Evolutionary conservation across 1,140 invertebrate species (phyloP).

Genomic region (Nephotettix cincticeps): DNA sequence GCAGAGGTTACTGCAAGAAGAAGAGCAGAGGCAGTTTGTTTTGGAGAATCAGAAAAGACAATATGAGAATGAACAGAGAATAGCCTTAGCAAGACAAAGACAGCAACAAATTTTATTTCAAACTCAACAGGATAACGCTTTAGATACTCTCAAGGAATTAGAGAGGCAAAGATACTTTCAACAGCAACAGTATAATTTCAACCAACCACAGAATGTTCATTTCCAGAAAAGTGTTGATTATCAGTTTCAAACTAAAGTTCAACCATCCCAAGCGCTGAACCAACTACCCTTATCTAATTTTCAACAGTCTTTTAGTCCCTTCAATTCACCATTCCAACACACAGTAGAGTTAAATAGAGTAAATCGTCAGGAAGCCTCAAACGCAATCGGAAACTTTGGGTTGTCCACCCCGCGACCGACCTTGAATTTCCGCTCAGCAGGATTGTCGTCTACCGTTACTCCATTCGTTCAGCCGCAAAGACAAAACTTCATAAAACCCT

Average conservation of each 20-base stretch:
- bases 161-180: background rate
- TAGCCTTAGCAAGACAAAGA: slow-evolving; percentile 34
- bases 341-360: slow-evolving; percentile 43
- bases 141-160: background rate
- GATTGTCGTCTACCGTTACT: background rate
- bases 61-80: slow-evolving; percentile 25
- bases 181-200: background rate
- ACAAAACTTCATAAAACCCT: background rate
- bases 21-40: slow-evolving; percentile 36
- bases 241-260: slow-evolving; percentile 36
- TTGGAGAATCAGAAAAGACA: slow-evolving; percentile 40
- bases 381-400: slow-evolving; percentile 39
- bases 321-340: slow-evolving; percentile 31
- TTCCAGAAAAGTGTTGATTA: slow-evolving; percentile 50
- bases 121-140: slow-evolving; percentile 2
- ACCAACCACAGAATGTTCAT: slow-evolving; percentile 42
- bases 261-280: background rate
- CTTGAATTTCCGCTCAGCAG: background rate
- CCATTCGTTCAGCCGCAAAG: background rate
- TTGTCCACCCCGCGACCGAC: slow-evolving; percentile 21
- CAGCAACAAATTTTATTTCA: slow-evolving; percentile 37
- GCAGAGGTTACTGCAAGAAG: slow-evolving; percentile 45
- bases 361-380: slow-evolving; percentile 37
- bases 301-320: background rate
- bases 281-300: background rate